Conservation (phyloP, 2,888 invertebrate species). For the Drosophila niveifrons region DNA sequence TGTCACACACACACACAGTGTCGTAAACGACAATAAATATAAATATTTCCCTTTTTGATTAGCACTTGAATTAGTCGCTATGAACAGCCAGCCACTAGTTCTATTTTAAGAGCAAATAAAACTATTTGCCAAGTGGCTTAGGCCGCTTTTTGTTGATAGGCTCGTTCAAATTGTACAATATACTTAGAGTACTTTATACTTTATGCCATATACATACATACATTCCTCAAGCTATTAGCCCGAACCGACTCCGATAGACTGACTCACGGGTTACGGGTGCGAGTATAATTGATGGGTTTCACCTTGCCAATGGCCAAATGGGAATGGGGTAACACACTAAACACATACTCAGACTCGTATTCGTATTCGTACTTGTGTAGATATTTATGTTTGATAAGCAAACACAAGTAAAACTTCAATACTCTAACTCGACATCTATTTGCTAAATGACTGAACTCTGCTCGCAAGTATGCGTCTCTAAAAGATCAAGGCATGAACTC, state of each 20-base stretch:
- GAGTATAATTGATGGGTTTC: constrained; percentile 46
- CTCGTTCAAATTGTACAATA: constrained; percentile 13
- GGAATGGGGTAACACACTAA: neutral
- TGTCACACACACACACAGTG: no score
- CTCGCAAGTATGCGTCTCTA: neutral
- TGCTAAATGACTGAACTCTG: neutral
- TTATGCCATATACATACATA: neutral
- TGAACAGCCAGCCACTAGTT: constrained; percentile 3
- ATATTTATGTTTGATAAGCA: constrained; percentile 6
- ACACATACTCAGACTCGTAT: neutral
- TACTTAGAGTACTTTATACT: no score
- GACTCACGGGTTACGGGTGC: constrained; percentile 23
- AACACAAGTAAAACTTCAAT: neutral
- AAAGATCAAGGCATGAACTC: neutral
- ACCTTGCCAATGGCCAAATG: constrained; percentile 20
- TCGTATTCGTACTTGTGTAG: neutral
- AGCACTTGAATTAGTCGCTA: neutral
- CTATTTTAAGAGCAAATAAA: constrained; percentile 26
- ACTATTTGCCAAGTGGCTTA: constrained; percentile 3
- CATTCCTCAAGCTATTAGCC: constrained; percentile 9
- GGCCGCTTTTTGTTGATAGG: constrained; percentile 11
- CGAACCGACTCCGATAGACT: constrained; percentile 7
- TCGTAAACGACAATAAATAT: neutral
- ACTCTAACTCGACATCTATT: neutral
- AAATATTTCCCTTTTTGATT: constrained; percentile 23